Conservation (phyloP, 2,797 vertebrate species). For the Phalanger gymnotis region DNA sequence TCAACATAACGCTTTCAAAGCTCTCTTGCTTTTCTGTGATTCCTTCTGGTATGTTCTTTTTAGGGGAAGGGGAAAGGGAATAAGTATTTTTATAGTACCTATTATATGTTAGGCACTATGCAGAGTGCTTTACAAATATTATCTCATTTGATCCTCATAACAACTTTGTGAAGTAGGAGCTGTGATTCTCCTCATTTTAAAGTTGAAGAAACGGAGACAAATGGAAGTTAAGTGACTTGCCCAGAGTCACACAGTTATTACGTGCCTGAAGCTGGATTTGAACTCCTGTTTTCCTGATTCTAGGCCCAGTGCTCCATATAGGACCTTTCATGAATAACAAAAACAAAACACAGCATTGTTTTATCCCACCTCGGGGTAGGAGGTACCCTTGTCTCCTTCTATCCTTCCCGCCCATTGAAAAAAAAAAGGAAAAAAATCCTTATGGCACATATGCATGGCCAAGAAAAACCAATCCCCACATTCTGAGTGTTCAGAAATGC, state of each 20-base stretch:
- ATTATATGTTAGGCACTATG: not conserved
- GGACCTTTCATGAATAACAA: not conserved
- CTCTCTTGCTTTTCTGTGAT: not conserved
- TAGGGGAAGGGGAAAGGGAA: not conserved
- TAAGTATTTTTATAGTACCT: not conserved
- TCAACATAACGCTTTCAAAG: not conserved
- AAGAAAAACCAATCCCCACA: not conserved
- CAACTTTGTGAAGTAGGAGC: not conserved
- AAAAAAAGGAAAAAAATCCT: not conserved
- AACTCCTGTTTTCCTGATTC: not conserved
- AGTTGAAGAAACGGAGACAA: not conserved
- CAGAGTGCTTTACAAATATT: not conserved
- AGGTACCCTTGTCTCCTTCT: not conserved
- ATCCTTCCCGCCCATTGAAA: not conserved
- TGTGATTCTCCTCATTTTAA: not conserved
- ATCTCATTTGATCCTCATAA: not conserved
- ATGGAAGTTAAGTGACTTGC: not conserved
- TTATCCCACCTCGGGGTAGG: not conserved
- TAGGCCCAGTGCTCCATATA: not conserved
- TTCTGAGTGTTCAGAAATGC: not conserved
- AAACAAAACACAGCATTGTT: not conserved
- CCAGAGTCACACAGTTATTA: not conserved
- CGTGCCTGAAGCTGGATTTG: not conserved
- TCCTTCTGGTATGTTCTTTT: not conserved
- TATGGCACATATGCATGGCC: not conserved